Evolutionary conservation across 2,888 invertebrate species (phyloP).

Genomic region (Drosophila picticornis): DNA sequence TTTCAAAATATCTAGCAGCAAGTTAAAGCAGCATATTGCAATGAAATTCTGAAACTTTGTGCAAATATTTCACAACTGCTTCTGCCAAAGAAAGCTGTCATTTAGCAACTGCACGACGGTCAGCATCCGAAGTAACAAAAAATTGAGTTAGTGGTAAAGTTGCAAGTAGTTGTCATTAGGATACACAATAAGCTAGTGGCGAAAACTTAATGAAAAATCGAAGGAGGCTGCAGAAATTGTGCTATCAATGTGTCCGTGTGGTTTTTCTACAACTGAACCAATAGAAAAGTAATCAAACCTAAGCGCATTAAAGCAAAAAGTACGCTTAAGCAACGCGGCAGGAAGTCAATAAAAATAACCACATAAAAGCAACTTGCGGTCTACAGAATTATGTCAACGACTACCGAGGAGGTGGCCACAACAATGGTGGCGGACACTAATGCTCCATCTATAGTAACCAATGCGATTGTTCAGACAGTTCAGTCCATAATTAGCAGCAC

Average conservation of each 20-base stretch:
- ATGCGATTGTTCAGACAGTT: conserved; percentile 65
- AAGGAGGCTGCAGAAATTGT: conserved; percentile 23
- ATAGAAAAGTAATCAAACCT: conserved; percentile 72
- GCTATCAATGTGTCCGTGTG: conserved; percentile 24
- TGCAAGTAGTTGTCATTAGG: conserved; percentile 34
- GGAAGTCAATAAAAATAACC: conserved; percentile 77
- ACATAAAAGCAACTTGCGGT: conserved; percentile 73
- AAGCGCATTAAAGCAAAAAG: conserved; percentile 58
- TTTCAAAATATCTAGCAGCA: neutral
- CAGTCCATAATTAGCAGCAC: conserved; percentile 75
- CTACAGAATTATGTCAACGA: conserved; percentile 68
- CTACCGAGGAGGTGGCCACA: conserved; percentile 31
- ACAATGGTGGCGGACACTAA: conserved; percentile 29
- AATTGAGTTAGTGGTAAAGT: conserved; percentile 22
- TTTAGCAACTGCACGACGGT: neutral
- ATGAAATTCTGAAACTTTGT: neutral
- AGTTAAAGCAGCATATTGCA: neutral
- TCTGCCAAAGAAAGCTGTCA: neutral
- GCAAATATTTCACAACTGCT: neutral
- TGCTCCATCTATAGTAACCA: conserved; percentile 39
- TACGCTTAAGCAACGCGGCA: conserved; percentile 51
- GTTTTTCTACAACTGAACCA: conserved; percentile 48
- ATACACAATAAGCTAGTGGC: conserved; percentile 24
- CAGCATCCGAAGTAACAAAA: conserved; percentile 3
- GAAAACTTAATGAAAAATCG: conserved; percentile 61